These are phyloP conservation scores for Eulemur coronatus DNA, from an alignment of 2,797 vertebrate species.

Conservation along the genomic window DNA sequence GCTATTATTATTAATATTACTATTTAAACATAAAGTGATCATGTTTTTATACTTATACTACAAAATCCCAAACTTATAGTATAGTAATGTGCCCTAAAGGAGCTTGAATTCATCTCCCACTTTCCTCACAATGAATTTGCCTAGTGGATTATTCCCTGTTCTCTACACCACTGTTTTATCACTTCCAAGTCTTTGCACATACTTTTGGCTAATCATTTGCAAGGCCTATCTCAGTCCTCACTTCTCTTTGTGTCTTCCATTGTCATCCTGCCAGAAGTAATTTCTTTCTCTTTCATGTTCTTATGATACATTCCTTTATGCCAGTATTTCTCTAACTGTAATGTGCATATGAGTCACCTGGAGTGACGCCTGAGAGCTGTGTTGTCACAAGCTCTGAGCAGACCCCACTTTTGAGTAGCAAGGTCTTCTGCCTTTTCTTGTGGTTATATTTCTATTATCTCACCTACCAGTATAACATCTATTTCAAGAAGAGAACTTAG, in stretches of 20 bases:
- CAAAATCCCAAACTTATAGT: background rate
- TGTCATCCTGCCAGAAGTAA: background rate
- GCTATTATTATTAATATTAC: background rate
- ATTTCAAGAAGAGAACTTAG: background rate
- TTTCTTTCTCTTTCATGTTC: background rate
- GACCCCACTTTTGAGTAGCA: background rate
- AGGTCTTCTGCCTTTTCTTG: background rate
- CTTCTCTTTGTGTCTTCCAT: background rate
- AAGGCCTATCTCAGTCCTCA: background rate
- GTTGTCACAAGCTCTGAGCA: background rate
- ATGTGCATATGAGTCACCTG: fast-evolving
- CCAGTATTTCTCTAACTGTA: background rate
- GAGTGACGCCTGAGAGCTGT: background rate
- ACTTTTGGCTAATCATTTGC: background rate
- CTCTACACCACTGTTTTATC: background rate
- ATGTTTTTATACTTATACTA: background rate
- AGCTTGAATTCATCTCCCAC: background rate
- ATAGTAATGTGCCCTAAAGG: background rate
- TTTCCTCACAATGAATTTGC: background rate
- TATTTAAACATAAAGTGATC: background rate
- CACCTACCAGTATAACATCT: background rate
- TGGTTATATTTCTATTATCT: background rate
- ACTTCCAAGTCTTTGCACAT: background rate
- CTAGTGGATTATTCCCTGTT: background rate
- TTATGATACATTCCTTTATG: background rate